Evolutionary conservation across 2,113 vertebrate genomes (phyloP), one percentile per base, ranked within the genome.

Genomic region (Neolamprologus modestus): DNA sequence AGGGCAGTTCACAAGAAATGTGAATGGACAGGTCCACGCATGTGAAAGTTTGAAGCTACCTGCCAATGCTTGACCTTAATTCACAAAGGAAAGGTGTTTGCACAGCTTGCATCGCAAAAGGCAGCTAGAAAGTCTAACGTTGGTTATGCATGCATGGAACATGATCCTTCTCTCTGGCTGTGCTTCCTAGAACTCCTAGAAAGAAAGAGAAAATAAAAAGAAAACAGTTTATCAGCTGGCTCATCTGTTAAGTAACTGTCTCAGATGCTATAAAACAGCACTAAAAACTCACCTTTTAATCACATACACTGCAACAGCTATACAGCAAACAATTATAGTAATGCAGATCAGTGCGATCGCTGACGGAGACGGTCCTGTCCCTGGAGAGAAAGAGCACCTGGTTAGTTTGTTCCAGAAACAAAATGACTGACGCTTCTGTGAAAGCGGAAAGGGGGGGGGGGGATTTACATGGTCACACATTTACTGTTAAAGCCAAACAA

Each of bases 301-400:
- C 1, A 57, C 0, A 7, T 45, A 2, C 21, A 6, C 37, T 12
- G 8, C 28, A 31, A 21, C 47, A 31, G n/a, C 31, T 19, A 66
- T 2, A 54, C 37, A 35, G 10, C 1, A n/a, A 4, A 52, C 0
- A 0, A 87, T 0, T 3, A 47, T 1, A 9, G 28, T 0, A 19
- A 2, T 3, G 3, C 66, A 7, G 5, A 71, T 1, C 7, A 84
- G 0, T 33, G 16, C 31, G 3, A 50, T 8, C 9, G 4, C 26
- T 3, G 37, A 31, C 2, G 1, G 1, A 6, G 54, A 53, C 11
- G 1, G 4, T 9, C 5, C 2, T 16, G 50, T 19, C n/a, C 21
- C 92, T 89, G 17, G 19, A 82, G 16, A 90, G 4, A 79, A 37
- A 87, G 12, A 88, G 5, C 19, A 84, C 5, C 17, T 3, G 17